Evolutionary conservation across 1,140 invertebrate species (phyloP).

Genomic region (Cotesia chilonis): DNA sequence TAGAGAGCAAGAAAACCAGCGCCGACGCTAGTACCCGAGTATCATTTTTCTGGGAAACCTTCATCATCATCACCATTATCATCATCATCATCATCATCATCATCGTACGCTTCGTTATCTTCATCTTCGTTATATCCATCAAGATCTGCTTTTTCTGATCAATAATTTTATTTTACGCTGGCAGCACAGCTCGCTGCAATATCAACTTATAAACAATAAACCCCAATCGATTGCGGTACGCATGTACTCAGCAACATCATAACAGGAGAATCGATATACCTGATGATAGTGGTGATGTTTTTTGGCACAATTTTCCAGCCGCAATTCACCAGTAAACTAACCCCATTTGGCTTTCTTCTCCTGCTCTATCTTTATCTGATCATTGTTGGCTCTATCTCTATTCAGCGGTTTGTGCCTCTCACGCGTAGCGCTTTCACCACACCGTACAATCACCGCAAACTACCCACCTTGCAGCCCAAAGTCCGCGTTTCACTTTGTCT

Average conservation of each 20-base stretch:
- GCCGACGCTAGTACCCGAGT: constrained; percentile 56
- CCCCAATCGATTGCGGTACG: constrained; percentile 39
- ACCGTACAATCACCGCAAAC: constrained; percentile 36
- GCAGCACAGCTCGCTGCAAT: neutral
- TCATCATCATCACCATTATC: constrained; percentile 2
- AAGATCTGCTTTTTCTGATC: neutral
- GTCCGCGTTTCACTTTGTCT: constrained; percentile 34
- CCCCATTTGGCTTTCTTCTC: constrained; percentile 31
- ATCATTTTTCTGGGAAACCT: constrained; percentile 44
- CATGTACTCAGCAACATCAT: constrained; percentile 57
- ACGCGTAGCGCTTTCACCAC: constrained; percentile 27
- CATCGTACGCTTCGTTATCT: neutral
- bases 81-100: constrained; percentile 9
- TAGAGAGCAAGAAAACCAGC: constrained; percentile 53
- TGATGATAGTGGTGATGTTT: constrained; percentile 40
- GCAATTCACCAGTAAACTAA: constrained; percentile 54
- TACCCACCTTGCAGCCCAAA: constrained; percentile 32
- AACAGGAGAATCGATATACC: constrained; percentile 59
- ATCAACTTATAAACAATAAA: neutral
- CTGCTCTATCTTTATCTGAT: constrained; percentile 11
- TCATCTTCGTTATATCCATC: neutral
- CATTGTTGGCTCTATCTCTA: constrained; percentile 3
- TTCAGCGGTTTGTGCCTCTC: neutral
- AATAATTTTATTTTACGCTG: neutral
- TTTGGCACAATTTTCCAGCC: constrained; percentile 38